Evolutionary conservation across 2,888 invertebrate species (phyloP).

Genomic region (Cryptosula pallasiana): DNA sequence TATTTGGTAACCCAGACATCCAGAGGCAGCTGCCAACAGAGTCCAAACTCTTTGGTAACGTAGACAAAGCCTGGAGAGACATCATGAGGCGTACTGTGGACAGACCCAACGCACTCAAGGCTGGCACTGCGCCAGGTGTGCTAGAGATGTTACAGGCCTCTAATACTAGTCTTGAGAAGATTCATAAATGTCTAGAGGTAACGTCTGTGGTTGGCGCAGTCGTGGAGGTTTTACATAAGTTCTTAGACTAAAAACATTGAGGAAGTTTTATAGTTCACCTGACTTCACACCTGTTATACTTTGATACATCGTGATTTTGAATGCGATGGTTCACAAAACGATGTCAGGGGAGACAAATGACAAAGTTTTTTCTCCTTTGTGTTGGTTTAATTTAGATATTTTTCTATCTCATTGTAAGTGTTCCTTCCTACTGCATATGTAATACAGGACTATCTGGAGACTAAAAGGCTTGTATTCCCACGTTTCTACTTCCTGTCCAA

Average conservation of each 20-base stretch:
- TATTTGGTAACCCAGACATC: constrained; percentile 52
- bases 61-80: constrained; percentile 53
- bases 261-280: too few species aligned
- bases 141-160: constrained; percentile 47
- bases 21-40: constrained; percentile 50
- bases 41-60: constrained; percentile 45
- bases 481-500: constrained; percentile 53
- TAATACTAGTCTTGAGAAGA: constrained; percentile 50
- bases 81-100: constrained; percentile 51
- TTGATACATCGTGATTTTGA: too few species aligned
- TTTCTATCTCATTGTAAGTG: too few species aligned
- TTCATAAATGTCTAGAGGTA: constrained; percentile 52
- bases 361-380: too few species aligned
- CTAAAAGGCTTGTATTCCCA: constrained; percentile 52
- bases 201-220: too few species aligned
- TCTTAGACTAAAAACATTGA: too few species aligned
- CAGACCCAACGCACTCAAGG: constrained; percentile 49
- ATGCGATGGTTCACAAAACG: too few species aligned
- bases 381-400: too few species aligned
- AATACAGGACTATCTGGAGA: constrained; percentile 52
- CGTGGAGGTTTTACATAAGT: too few species aligned
- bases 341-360: too few species aligned
- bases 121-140: constrained; percentile 49
- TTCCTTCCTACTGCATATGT: too few species aligned
- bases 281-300: too few species aligned